These are phyloP conservation scores for Aphaenogaster floridana DNA, from an alignment of 1,140 invertebrate genomes.

Conservation along the genomic window DNA sequence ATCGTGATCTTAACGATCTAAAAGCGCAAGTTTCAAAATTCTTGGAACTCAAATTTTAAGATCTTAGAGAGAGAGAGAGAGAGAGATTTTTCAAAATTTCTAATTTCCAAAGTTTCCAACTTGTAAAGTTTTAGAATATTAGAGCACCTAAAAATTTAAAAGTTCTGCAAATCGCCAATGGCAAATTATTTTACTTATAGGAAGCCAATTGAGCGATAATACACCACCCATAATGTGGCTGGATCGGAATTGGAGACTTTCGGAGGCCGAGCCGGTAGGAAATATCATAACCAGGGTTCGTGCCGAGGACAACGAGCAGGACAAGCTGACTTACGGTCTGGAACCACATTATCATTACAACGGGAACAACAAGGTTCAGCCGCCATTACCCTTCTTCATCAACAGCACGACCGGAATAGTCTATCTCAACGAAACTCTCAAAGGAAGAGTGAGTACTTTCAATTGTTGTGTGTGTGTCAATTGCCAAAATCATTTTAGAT, in stretches of 20 bases:
- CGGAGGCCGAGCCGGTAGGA: slow-evolving; percentile 89
- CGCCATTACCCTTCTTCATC: slow-evolving; percentile 90
- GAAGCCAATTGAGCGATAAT: slow-evolving; percentile 82
- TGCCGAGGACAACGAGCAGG: slow-evolving; percentile 89
- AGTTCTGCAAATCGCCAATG: neutral
- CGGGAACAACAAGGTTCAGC: slow-evolving; percentile 75
- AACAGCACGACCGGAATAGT: slow-evolving; percentile 90
- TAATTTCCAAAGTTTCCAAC: neutral
- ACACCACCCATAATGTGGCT: slow-evolving; percentile 87
- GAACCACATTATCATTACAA: slow-evolving; percentile 86
- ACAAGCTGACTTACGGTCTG: slow-evolving; percentile 89
- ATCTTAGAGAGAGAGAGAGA: neutral
- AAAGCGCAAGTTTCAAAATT: neutral
- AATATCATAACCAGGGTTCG: slow-evolving; percentile 88
- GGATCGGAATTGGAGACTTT: slow-evolving; percentile 90
- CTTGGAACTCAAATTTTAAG: neutral
- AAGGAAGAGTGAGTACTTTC: slow-evolving; percentile 88
- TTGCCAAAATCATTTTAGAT: neutral
- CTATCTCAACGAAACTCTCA: slow-evolving; percentile 90
- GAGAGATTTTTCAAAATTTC: neutral
- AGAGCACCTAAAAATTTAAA: neutral
- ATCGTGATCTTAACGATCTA: neutral
- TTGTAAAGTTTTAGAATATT: neutral
- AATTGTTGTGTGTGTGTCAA: neutral
- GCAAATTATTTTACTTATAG: slow-evolving; percentile 51